These are phyloP conservation scores for Malacosoma neustria DNA, from an alignment of 2,888 invertebrate species.

Conservation along the genomic window DNA sequence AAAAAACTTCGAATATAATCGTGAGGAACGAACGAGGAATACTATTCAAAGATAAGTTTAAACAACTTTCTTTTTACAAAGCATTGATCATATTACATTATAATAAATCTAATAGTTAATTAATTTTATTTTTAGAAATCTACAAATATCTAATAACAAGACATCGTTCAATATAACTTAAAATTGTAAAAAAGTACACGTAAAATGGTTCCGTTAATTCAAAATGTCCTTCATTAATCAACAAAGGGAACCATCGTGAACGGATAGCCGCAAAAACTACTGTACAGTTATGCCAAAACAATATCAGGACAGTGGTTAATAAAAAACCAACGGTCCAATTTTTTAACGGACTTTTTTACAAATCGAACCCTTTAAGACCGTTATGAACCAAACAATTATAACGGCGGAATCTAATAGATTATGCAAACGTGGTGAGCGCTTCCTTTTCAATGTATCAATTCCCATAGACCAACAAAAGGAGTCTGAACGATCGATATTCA, in stretches of 20 bases:
- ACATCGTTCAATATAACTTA: too few relatives aligned
- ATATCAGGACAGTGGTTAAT: conserved; percentile 45
- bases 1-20: too few relatives aligned
- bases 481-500: conserved; percentile 72
- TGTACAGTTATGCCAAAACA: conserved; percentile 22
- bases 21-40: too few relatives aligned
- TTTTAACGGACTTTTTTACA: conserved; percentile 51
- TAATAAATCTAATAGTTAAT: too few relatives aligned
- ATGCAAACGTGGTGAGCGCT: conserved; percentile 65
- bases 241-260: conserved; percentile 6
- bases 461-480: conserved; percentile 62
- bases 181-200: too few relatives aligned
- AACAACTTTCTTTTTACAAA: too few relatives aligned
- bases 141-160: too few relatives aligned
- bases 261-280: conserved; percentile 14
- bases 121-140: too few relatives aligned
- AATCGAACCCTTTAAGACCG: conserved; percentile 60
- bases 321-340: conserved; percentile 58
- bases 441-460: conserved; percentile 69
- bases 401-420: conserved; percentile 55
- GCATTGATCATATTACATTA: too few relatives aligned
- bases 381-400: conserved; percentile 39
- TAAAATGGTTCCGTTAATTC: too few relatives aligned
- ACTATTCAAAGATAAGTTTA: too few relatives aligned
- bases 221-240: too few relatives aligned